These are phyloP conservation scores for Spatulosminthurus flaviceps DNA, from an alignment of 2,888 invertebrate genomes.

Conservation along the genomic window DNA sequence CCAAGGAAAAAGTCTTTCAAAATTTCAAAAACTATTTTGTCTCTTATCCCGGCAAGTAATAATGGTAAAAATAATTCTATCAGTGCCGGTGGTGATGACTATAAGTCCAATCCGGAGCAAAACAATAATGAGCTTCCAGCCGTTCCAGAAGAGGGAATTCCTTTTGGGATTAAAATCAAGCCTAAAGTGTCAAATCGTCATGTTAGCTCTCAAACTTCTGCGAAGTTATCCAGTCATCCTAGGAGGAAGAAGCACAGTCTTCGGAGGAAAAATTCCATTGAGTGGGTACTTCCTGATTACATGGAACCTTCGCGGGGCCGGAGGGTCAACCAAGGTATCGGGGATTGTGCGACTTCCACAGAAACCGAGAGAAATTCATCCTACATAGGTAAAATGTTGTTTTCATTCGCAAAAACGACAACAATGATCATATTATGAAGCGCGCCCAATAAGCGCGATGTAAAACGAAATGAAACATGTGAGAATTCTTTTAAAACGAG, in stretches of 20 bases:
- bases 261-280: constrained; percentile 16
- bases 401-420: not conserved
- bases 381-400: not conserved
- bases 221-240: not conserved
- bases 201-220: constrained; percentile 33
- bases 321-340: not conserved
- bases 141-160: not conserved
- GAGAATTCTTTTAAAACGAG: constrained; percentile 23
- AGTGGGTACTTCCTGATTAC: constrained; percentile 29
- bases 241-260: not conserved
- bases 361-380: not conserved
- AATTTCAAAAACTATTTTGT: constrained; percentile 25
- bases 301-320: not conserved
- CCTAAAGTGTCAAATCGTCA: constrained; percentile 2
- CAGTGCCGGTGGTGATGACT: not conserved
- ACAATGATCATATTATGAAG: too few relatives aligned
- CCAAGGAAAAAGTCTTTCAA: constrained; percentile 29
- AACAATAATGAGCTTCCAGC: not conserved
- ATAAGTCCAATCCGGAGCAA: not conserved
- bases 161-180: not conserved
- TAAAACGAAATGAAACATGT: too few relatives aligned
- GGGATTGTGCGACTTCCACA: constrained; percentile 21
- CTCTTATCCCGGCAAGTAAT: constrained; percentile 15
- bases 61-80: not conserved
- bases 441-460: too few relatives aligned